phyloP scores from a whole-genome alignment of 2,797 vertebrate genomes.

The Paguma larvata region DNA sequence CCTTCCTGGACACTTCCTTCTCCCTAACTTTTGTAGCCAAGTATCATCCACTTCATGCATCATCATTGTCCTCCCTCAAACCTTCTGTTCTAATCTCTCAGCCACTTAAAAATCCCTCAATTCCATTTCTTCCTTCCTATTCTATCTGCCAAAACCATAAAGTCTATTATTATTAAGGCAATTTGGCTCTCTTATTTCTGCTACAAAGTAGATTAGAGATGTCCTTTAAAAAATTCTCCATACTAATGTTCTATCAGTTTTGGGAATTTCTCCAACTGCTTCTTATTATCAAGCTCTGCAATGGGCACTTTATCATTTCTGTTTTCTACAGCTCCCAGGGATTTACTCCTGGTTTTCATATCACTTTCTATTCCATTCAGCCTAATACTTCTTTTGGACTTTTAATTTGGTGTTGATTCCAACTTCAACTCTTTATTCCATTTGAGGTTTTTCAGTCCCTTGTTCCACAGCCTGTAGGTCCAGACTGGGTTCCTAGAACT shows the following conservation, averaged over 20 bases:
- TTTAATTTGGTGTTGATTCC: not conserved
- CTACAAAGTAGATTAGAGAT: not conserved
- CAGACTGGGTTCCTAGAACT: not conserved
- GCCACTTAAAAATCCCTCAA: not conserved
- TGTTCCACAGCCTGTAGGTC: not conserved
- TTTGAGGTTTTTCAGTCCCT: not conserved
- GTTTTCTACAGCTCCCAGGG: not conserved
- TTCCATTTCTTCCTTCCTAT: not conserved
- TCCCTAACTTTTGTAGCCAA: not conserved
- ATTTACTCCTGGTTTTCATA: not conserved
- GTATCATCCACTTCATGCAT: not conserved
- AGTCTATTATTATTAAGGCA: not conserved
- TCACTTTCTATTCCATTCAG: not conserved
- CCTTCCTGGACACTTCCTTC: not conserved
- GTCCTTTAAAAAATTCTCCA: not conserved
- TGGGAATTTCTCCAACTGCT: not conserved
- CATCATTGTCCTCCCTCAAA: not conserved
- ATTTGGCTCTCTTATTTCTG: not conserved
- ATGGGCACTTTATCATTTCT: accelerated
- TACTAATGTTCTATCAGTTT: not conserved
- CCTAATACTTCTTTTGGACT: not conserved
- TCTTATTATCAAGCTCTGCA: not conserved
- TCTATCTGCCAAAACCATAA: not conserved
- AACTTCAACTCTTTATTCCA: not conserved
- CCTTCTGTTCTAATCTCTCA: not conserved